Percentiles rank a stretch among this genome's conserved stretches.
phyloP scores from a whole-genome alignment of 2,113 vertebrate species.

The Oreochromis tanganicae region DNA sequence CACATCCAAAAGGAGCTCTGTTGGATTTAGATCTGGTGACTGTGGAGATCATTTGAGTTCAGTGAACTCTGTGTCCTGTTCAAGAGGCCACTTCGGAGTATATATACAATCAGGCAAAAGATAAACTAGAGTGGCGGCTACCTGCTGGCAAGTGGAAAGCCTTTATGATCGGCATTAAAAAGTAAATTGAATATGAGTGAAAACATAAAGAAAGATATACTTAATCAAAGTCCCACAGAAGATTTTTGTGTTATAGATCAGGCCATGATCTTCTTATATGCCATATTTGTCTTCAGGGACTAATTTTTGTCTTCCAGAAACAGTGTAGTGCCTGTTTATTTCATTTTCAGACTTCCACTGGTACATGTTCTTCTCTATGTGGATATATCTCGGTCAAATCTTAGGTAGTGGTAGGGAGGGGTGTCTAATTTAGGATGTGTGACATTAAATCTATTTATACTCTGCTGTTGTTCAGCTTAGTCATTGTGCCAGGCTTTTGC shows the following conservation, averaged over 20 bases:
- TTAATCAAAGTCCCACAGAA: neutral
- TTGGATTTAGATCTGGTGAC: neutral
- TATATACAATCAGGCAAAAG: neutral
- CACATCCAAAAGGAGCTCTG: neutral
- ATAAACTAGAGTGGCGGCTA: neutral
- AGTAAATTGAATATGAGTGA: accelerated
- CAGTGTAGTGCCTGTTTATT: neutral
- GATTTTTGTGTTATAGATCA: neutral
- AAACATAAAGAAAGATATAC: neutral
- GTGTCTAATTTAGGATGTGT: neutral
- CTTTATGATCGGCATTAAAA: neutral
- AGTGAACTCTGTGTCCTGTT: neutral
- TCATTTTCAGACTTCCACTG: neutral
- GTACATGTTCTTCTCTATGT: neutral
- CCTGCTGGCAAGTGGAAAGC: neutral
- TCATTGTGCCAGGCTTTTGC: neutral
- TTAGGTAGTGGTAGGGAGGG: neutral
- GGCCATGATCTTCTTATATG: neutral
- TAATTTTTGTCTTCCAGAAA: neutral
- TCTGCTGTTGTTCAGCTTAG: neutral
- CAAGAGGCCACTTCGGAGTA: neutral
- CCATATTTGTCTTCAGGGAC: neutral
- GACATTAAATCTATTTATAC: neutral
- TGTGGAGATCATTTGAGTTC: neutral
- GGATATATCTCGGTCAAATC: neutral